These are phyloP conservation scores for Erpobdella octoculata DNA, from an alignment of 2,888 invertebrate species.

Conservation along the genomic window DNA sequence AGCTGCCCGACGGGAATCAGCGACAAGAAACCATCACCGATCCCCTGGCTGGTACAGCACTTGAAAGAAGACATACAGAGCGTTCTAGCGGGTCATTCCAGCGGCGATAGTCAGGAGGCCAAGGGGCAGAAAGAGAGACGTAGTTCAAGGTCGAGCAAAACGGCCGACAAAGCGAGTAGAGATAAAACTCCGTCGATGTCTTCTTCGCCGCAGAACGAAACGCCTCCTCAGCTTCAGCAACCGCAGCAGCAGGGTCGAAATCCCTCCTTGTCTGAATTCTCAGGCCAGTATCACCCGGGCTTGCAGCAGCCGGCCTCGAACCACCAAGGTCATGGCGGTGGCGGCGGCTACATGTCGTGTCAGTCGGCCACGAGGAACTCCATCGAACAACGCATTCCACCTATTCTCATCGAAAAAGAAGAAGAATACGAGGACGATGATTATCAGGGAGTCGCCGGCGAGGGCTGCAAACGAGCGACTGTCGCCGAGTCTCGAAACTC, in stretches of 20 bases:
- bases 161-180: not conserved
- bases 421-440: constrained; percentile 11
- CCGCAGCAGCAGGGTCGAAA: not conserved
- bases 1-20: not conserved
- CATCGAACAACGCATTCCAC: constrained; percentile 22
- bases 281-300: not conserved
- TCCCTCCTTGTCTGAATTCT: not conserved
- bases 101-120: not conserved
- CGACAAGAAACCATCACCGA: constrained; percentile 6
- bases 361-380: not conserved
- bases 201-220: not conserved
- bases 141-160: not conserved
- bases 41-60: constrained; percentile 9
- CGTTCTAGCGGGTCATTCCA: not conserved
- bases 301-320: not conserved
- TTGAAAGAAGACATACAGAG: not conserved
- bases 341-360: not conserved
- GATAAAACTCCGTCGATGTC: too few relatives aligned
- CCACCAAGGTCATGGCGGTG: not conserved
- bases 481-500: too few relatives aligned
- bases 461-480: too few relatives aligned
- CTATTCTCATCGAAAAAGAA: constrained; percentile 21
- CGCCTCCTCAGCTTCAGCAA: not conserved
- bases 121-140: not conserved
- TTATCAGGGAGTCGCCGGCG: too few relatives aligned